Evolutionary conservation across 2,888 invertebrate species (phyloP), one percentile per base, ranked within the genome.

Genomic region (Chrysina gloriosa): DNA sequence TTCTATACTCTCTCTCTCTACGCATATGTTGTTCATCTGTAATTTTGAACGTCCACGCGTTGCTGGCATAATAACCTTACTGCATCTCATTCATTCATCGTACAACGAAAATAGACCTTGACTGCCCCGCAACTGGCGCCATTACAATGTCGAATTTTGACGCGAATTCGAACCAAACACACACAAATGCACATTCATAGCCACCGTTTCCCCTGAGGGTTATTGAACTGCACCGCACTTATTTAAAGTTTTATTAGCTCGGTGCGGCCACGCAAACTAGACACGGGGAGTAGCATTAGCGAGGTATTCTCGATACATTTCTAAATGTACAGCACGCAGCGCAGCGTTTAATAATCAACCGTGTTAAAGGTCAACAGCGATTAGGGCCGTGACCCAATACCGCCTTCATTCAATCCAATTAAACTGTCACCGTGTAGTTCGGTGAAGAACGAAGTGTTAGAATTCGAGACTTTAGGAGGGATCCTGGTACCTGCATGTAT

Each of bases 311-410:
- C 23, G 36, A 39, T 9, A 36, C 36, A 23, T 56, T 56, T 23
- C 23, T 56, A 23, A 56, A 56, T 25, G 36, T 56, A 39, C 36
- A 19, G 63, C 42, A 45, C 52, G 47, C 65, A 4, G 50, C n/a
- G 66, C 42, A 66, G 69, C 69, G 68, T 65, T 69, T 34, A 63
- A 75, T 76, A 76, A 77, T 77, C 73, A 72, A 65, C 70, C 72
- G 75, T 75, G 77, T 76, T 75, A 77, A 76, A 77, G 77, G 77
- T 77, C 75, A 77, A 76, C 72, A 70, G 70, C 75, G 74, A 68
- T 69, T 63, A 71, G 74, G 72, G 72, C 74, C 73, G 69, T 71
- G 72, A 71, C 73, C 72, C 68, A 71, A 70, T 71, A 48, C 63
- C 34, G 34, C 29, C 23, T 29, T 63, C 48, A 47, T 63, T 63